Conservation (phyloP, 2,888 invertebrate genomes). For the Imbricaverruca yamaguchii region DNA sequence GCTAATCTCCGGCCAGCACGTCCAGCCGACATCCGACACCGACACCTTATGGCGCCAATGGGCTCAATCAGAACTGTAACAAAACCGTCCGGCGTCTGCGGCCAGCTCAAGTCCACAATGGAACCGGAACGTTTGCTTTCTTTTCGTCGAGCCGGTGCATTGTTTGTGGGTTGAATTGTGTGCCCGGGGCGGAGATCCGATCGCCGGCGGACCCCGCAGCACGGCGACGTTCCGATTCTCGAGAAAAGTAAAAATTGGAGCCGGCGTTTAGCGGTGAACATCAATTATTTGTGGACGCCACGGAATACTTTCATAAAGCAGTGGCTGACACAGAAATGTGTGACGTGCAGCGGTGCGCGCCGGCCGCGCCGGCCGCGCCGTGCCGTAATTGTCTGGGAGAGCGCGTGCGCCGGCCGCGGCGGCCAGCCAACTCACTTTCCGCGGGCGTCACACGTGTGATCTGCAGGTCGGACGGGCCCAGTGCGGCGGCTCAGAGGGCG, state of each 20-base stretch:
- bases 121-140: constrained; percentile 15
- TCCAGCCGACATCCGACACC: neutral
- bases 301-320: constrained; percentile 21
- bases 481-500: no score
- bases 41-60: constrained; percentile 16
- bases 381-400: neutral
- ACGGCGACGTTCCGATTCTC: neutral
- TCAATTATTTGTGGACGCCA: constrained; percentile 15
- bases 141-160: neutral
- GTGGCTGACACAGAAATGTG: constrained; percentile 20
- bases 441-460: neutral
- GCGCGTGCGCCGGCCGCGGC: neutral
- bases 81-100: neutral
- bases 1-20: neutral
- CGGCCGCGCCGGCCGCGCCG: neutral
- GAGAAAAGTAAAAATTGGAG: constrained; percentile 21
- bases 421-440: constrained; percentile 4
- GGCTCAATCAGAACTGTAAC: constrained; percentile 2
- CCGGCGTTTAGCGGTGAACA: constrained; percentile 14
- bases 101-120: neutral
- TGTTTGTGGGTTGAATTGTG: neutral
- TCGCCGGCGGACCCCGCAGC: neutral
- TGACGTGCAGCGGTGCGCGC: constrained; percentile 2
- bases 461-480: neutral
- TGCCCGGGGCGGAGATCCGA: neutral